Percentiles rank a stretch among this genome's conserved stretches.
These are phyloP conservation scores for Sminthurinus aureus DNA, from an alignment of 2,888 invertebrate genomes.

Conservation along the genomic window DNA sequence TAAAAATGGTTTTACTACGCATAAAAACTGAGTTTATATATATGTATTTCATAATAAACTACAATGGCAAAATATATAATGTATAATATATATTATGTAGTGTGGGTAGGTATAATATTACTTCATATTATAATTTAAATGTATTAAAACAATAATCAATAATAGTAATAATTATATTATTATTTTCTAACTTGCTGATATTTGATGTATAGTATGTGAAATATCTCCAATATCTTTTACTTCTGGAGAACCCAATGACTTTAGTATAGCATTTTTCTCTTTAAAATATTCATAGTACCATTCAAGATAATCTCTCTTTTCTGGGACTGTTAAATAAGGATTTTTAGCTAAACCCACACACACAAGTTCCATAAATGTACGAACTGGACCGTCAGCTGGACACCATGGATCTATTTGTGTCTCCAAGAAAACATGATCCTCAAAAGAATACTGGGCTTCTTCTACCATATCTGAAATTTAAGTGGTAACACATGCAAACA, in stretches of 20 bases:
- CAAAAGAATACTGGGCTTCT: constrained; percentile 75
- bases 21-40: too few relatives aligned
- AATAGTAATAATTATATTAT: too few relatives aligned
- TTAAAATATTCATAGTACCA: constrained; percentile 94
- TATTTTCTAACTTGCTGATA: too few relatives aligned
- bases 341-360: constrained; percentile 93
- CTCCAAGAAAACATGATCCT: constrained; percentile 94
- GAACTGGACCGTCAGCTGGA: constrained; percentile 85
- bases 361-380: constrained; percentile 98
- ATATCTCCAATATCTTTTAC: constrained; percentile 30
- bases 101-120: too few relatives aligned
- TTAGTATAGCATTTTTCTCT: constrained; percentile 76
- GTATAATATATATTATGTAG: too few relatives aligned
- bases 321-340: constrained; percentile 83
- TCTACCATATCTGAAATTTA: constrained; percentile 63
- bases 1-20: too few relatives aligned
- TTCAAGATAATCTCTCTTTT: constrained; percentile 86
- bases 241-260: constrained; percentile 69
- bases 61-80: too few relatives aligned
- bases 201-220: too few relatives aligned
- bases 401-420: constrained; percentile 86
- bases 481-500: constrained; percentile 32
- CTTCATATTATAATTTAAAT: too few relatives aligned
- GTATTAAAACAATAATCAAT: too few relatives aligned
- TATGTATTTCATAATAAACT: too few relatives aligned